Conservation (phyloP, 2,888 invertebrate species). For the Heliconius aoede region DNA sequence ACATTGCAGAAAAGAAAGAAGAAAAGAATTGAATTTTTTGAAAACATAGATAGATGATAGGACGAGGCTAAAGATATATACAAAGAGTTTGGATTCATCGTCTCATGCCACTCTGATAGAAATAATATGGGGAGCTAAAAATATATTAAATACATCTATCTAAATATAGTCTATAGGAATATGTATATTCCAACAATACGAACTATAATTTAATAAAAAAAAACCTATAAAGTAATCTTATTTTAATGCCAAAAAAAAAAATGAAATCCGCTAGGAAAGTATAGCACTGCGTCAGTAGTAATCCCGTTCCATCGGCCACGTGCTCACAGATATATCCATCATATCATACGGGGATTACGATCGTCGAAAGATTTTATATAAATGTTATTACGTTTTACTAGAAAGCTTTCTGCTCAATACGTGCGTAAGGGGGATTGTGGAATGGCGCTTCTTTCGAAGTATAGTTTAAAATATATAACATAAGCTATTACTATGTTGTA, state of each 20-base stretch:
- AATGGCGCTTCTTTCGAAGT: conserved; percentile 38
- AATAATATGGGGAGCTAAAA: too few relatives aligned
- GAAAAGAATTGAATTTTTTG: too few relatives aligned
- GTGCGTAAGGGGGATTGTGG: conserved; percentile 46
- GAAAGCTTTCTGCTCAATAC: conserved; percentile 49
- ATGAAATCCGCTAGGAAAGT: conserved; percentile 27
- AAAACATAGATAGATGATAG: too few relatives aligned
- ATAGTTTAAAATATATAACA: conserved; percentile 31
- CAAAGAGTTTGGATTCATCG: too few relatives aligned
- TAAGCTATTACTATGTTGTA: conserved; percentile 7
- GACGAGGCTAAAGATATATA: too few relatives aligned
- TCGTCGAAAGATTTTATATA: conserved; percentile 49
- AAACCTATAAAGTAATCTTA: too few relatives aligned
- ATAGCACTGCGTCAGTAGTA: conserved; percentile 28
- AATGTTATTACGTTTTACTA: conserved; percentile 51
- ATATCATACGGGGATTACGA: conserved; percentile 50
- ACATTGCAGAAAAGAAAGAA: too few relatives aligned
- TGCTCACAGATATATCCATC: conserved; percentile 36
- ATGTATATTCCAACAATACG: too few relatives aligned
- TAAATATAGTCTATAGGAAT: too few relatives aligned
- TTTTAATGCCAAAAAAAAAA: conserved; percentile 4
- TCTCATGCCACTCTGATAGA: too few relatives aligned
- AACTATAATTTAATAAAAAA: too few relatives aligned
- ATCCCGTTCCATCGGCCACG: conserved; percentile 38
- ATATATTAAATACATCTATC: too few relatives aligned